Base-by-base conservation (phyloP, 2,888 invertebrate species). In the Taphrorychus bicolor region DNA sequence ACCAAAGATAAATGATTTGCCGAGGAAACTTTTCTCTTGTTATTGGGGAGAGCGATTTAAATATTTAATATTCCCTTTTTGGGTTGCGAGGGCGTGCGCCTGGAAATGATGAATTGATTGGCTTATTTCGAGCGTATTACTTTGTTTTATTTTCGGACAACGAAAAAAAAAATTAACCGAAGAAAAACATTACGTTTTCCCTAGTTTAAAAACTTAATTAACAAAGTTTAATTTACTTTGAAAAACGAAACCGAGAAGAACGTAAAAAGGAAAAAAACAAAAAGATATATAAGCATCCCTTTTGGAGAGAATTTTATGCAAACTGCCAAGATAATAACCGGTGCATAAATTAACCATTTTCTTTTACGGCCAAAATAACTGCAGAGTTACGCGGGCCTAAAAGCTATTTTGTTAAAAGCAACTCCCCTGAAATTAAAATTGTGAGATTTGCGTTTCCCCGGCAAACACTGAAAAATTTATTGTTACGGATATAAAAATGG, bases 331-430 rank as follows among this genome's bases (percentile, higher is more conserved):
- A 75, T 74, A 75, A 74, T 75, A 75, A 75, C 74, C 72, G 73
- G 73, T 72, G 75, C 74, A 75, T 75, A 75, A 75, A 74, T 75
- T 74, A 75, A 75, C 75, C 74, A 75, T 75, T 75, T 73, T 74
- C 74, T 75, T 75, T 74, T 74, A 75, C 73, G 73, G 71, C 70
- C 70, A 72, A 70, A 70, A 70, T 70, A 70, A 66, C 66, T 70
- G 69, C 69, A 71, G 67, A 67, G 66, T 69, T 69, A 70, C 66
- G 67, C 59, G 51, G 58, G 70, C 70, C 70, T 70, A 70, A 70
- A 66, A 70, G 70, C 70, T 70, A 70, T 70, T 70, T 70, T 70
- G 70, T 66, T 70, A 70, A 70, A 70, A 70, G 70, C 70, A 66
- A 66, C 66, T 66, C 59, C 66, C 69, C 65, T 61, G 66, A 70